Evolutionary conservation across 2,888 invertebrate species (phyloP), one percentile per base, ranked within the genome.

Genomic region (Nomada hirtipes): DNA sequence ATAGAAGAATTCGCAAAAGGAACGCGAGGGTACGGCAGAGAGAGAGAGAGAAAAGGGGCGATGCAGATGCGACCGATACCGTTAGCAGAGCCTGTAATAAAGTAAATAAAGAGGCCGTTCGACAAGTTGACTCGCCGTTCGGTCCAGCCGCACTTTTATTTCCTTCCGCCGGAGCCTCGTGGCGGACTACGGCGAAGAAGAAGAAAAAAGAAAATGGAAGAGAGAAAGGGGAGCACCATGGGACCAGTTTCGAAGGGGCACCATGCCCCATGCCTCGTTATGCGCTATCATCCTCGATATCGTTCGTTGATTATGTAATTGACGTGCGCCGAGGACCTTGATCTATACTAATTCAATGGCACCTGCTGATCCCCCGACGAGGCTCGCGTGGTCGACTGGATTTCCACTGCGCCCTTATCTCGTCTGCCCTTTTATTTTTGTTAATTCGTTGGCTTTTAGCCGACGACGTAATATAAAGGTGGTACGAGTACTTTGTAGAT

Each of bases 41-140:
- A 26, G 26, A 26, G 26, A 26, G 11, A 18, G 53, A 67, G 55
- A 64, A 44, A 63, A 57, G 70, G 74, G 68, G 57, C 75, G 82
- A 80, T 80, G 83, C 85, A 87, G 89, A 89, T 89, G 89, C 81
- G 85, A 88, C 86, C 90, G 91, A 92, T 92, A 92, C 93, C 93
- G 93, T 93, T 93, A 93, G 82, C 86, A 80, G 86, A 84, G 89
- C 87, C 91, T 92, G 89, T 92, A 92, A 93, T 93, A 93, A 93
- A 93, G 91, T 93, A 93, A 93, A 93, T 93, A 93, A 93, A 92
- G 90, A 80, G 80, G 88, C 90, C 87, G 89, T 84, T 79, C 88
- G 85, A 86, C 86, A 82, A 88, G 80, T 87, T 84, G 85, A 89
- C 86, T 89, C 85, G 88, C 82, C 85, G 86, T 85, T 83, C 84